Percentiles rank a stretch among this genome's conserved stretches.
phyloP scores from a whole-genome alignment of 2,113 vertebrate species.

The Paramisgurnus dabryanus region DNA sequence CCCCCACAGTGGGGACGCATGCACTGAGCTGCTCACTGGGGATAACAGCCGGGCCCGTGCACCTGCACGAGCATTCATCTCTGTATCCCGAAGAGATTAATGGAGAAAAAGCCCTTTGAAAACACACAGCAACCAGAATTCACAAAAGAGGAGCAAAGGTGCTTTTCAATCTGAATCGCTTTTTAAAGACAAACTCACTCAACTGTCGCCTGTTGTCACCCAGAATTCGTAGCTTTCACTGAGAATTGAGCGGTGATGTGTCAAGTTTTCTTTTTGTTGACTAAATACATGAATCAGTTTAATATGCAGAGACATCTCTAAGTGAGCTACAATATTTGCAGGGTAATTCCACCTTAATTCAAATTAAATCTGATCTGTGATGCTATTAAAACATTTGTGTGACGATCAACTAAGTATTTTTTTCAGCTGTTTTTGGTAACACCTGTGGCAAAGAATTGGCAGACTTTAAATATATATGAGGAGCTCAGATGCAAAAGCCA shows the following conservation, averaged over 20 bases:
- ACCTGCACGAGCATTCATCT: constrained; percentile 74
- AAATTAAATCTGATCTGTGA: no score
- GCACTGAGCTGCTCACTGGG: constrained; percentile 67
- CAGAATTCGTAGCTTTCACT: background rate
- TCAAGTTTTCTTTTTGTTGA: background rate
- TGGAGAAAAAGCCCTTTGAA: constrained; percentile 54
- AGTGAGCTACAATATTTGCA: background rate
- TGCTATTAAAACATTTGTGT: no score
- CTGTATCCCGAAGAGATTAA: constrained; percentile 73
- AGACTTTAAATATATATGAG: no score
- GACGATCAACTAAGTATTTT: no score
- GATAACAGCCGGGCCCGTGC: constrained; percentile 65
- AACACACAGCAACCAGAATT: constrained; percentile 26
- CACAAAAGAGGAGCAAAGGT: background rate
- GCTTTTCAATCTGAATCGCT: constrained; percentile 21
- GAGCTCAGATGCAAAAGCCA: no score
- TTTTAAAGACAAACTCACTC: constrained; percentile 31
- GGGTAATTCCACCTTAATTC: no score
- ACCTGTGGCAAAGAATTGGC: no score
- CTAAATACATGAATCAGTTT: background rate
- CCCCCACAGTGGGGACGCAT: constrained; percentile 68
- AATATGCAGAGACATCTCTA: background rate
- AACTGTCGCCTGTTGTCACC: constrained; percentile 2
- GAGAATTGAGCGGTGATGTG: background rate
- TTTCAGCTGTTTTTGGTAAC: no score